These are phyloP conservation scores for Pomatostomus ruficeps DNA, from an alignment of 2,113 vertebrate genomes.

Conservation along the genomic window DNA sequence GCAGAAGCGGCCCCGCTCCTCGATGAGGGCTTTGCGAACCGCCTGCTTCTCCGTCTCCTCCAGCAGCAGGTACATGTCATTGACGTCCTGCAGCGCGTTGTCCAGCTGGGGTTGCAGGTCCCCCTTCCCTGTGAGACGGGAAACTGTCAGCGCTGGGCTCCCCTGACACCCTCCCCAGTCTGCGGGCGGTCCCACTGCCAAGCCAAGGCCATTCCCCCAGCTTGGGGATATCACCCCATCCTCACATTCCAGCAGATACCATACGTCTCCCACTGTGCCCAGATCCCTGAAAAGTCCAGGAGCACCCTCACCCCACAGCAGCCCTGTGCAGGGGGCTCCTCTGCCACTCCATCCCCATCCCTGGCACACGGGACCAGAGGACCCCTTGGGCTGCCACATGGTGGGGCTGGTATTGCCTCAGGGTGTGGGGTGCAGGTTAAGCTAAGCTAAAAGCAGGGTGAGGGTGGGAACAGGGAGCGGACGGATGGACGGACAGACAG, in stretches of 20 bases:
- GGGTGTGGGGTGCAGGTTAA: not conserved
- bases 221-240: not conserved
- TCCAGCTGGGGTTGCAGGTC: conserved; percentile 96
- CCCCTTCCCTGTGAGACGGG: conserved; percentile 79
- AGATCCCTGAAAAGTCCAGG: not conserved
- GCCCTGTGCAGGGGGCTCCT: not conserved
- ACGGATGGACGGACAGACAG: not conserved
- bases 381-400: not conserved
- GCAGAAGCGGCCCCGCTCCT: conserved; percentile 93
- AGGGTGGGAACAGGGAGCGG: not conserved
- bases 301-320: not conserved
- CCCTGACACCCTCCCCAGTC: not conserved
- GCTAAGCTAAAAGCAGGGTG: not conserved
- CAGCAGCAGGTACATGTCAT: conserved; percentile 94
- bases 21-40: conserved; percentile 89
- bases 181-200: not conserved
- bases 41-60: conserved; percentile 98
- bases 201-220: not conserved
- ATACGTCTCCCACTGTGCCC: not conserved
- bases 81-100: conserved; percentile 94
- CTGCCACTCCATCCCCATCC: not conserved
- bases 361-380: not conserved
- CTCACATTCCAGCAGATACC: not conserved
- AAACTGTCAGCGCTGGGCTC: not conserved
- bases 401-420: not conserved